A percentile compares a stretch with the other conserved stretches of the same genome.
These are phyloP conservation scores for Lithophane semibrunnea DNA, from an alignment of 2,888 invertebrate species.

Conservation along the genomic window DNA sequence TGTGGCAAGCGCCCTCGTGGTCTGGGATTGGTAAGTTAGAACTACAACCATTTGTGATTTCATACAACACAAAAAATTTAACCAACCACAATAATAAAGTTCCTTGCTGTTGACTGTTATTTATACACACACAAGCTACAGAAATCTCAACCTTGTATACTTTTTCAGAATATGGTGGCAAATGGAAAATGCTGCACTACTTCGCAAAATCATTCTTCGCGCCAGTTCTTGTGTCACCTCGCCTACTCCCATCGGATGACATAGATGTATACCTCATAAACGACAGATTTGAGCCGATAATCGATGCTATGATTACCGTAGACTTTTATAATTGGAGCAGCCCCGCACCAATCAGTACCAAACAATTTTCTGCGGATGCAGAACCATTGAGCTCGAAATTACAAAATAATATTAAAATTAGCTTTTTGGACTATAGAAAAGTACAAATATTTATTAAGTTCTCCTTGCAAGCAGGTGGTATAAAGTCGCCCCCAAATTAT, in stretches of 20 bases:
- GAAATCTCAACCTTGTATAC: background rate
- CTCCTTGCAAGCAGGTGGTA: conserved; percentile 86
- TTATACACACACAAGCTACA: too few relatives aligned
- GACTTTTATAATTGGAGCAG: conserved; percentile 91
- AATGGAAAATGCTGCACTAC: conserved; percentile 97
- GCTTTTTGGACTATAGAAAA: conserved; percentile 73
- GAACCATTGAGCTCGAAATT: conserved; percentile 76
- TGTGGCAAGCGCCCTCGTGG: conserved; percentile 99
- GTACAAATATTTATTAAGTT: conserved; percentile 84
- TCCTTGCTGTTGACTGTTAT: background rate
- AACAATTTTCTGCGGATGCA: conserved; percentile 72
- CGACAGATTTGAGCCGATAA: conserved; percentile 88
- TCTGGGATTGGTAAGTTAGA: conserved; percentile 93
- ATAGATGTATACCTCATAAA: conserved; percentile 92
- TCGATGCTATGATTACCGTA: conserved; percentile 88
- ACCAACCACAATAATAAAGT: background rate
- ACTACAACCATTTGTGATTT: background rate
- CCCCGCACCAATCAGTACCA: conserved; percentile 80
- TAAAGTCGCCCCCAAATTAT: conserved; percentile 90
- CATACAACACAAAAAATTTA: background rate
- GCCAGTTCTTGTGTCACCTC: conserved; percentile 92
- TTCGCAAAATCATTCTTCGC: conserved; percentile 96
- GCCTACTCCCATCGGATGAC: conserved; percentile 86
- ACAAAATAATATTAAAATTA: conserved; percentile 73
- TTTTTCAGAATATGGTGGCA: conserved; percentile 92